Evolutionary conservation across 2,113 vertebrate species (phyloP).

Genomic region (Pseudorasbora parva): DNA sequence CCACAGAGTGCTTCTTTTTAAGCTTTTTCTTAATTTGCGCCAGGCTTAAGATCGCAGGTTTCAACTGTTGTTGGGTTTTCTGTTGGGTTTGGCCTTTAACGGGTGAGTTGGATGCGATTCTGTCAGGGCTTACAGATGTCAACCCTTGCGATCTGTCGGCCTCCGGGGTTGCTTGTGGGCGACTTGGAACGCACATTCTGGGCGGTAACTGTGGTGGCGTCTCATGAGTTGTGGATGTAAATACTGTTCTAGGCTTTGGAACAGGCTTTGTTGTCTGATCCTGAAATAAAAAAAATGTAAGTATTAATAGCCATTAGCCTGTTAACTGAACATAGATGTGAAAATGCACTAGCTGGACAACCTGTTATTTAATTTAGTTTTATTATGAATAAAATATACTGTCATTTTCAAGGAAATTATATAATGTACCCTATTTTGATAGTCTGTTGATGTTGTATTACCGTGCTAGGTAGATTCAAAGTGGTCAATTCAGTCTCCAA

Average conservation of each 20-base stretch:
- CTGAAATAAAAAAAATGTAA: slow-evolving; percentile 17
- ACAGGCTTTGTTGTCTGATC: slow-evolving; percentile 5
- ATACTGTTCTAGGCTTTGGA: slow-evolving; percentile 19
- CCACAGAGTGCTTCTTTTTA: slow-evolving; percentile 59
- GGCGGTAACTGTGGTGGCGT: slow-evolving; percentile 62
- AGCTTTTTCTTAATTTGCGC: slow-evolving; percentile 69
- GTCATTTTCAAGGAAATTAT: background rate
- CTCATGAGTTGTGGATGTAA: background rate
- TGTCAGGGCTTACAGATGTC: background rate
- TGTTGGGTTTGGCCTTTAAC: background rate
- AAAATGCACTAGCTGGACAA: too few relatives aligned
- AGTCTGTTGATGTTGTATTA: slow-evolving; percentile 44
- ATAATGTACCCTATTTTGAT: background rate
- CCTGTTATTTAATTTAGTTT: too few relatives aligned
- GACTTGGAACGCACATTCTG: slow-evolving; percentile 32
- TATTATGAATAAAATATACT: too few relatives aligned
- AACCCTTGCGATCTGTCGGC: background rate
- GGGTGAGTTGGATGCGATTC: background rate
- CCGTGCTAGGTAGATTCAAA: slow-evolving; percentile 21
- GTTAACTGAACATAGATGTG: too few relatives aligned
- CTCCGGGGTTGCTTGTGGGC: slow-evolving; percentile 22
- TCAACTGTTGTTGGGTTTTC: slow-evolving; percentile 49
- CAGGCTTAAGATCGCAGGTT: slow-evolving; percentile 57
- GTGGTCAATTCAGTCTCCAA: slow-evolving; percentile 55
- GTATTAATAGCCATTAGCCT: too few relatives aligned